A percentile compares a stretch with the other conserved stretches of the same genome.
Conservation (phyloP, 2,888 invertebrate species). For the Stenotaenia linearis region DNA sequence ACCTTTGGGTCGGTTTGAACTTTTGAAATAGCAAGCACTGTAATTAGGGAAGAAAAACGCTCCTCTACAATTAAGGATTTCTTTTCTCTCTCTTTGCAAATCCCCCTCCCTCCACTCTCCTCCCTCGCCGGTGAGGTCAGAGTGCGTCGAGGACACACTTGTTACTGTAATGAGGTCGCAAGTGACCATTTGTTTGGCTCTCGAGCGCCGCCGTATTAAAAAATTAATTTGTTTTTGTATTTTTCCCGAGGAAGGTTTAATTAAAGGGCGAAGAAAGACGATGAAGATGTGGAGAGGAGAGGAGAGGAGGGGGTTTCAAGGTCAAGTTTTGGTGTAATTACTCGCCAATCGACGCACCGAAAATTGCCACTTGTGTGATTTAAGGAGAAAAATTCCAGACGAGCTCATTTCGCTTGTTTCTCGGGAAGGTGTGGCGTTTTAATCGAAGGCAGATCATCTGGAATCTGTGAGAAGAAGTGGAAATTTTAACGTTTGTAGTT, state of each 20-base stretch:
- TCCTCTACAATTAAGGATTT: conserved; percentile 29
- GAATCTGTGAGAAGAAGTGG: background rate
- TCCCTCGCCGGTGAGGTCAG: background rate
- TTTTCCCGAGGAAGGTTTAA: background rate
- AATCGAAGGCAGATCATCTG: too few relatives aligned
- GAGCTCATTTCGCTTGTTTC: background rate
- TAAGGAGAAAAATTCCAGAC: conserved; percentile 24
- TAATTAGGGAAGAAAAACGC: conserved; percentile 26
- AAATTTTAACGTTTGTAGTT: background rate
- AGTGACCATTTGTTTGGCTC: conserved; percentile 13
- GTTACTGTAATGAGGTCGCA: background rate
- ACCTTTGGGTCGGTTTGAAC: conserved; percentile 27
- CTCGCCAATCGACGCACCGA: conserved; percentile 8
- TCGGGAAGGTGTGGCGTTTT: background rate
- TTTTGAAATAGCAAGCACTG: conserved; percentile 29
- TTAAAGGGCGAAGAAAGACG: background rate
- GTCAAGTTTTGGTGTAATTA: conserved; percentile 14
- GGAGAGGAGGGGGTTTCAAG: background rate
- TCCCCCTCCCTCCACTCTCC: background rate
- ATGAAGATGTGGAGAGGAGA: background rate
- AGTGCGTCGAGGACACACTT: background rate
- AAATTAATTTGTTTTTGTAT: background rate
- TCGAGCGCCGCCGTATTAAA: background rate
- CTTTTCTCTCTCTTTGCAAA: background rate
- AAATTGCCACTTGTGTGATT: conserved; percentile 30